Evolutionary conservation across 2,797 vertebrate species (phyloP), one percentile per base, ranked within the genome.

Genomic region (Somateria mollissima): DNA sequence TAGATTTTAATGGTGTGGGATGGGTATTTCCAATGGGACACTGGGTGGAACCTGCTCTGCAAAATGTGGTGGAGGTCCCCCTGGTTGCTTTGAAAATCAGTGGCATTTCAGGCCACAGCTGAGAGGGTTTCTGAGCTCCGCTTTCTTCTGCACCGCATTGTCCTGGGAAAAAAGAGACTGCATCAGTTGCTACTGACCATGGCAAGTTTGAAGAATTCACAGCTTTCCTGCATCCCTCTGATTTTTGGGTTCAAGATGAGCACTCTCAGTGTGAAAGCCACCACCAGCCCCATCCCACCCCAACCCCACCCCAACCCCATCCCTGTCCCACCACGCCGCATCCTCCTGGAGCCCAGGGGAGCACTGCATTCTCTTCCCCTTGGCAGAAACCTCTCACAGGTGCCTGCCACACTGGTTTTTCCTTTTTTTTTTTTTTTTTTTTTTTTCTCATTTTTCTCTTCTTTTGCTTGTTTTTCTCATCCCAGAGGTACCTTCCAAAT

Each of bases 401-500:
- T 97, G 89, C 89, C 70, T 77, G 45, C 74, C 92, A 86, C 86
- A n/a, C 53, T 13, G 0, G 6, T 45, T 75, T 27, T 58, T 91
- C 92, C 47, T 1, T 1, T 0, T 30, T 34, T 8, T 10, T 30
- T 57, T 10, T 10, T 22, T 1, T 1, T 0, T 30, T 34, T 8
- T 10, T 30, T 57, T 10, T 10, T 22, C 28, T 64, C 54, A 11
- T 32, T 54, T 81, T 61, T 18, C 39, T 72, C 11, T 7, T 21
- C 64, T 62, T 56, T 62, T 28, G 54, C 34, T 67, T 91, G 13
- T 51, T 96, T 93, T 84, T 96, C 75, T 95, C 87, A 54, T 95
- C 90, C 94, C 5, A 4, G 92, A 76, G 85, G 93, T 95, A 97
- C 97, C 96, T 98, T 89, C 95, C 95, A 97, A 95, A 90, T 92